Evolutionary conservation across 1,140 invertebrate species (phyloP).

Genomic region (Pygmarrhopalites habei): DNA sequence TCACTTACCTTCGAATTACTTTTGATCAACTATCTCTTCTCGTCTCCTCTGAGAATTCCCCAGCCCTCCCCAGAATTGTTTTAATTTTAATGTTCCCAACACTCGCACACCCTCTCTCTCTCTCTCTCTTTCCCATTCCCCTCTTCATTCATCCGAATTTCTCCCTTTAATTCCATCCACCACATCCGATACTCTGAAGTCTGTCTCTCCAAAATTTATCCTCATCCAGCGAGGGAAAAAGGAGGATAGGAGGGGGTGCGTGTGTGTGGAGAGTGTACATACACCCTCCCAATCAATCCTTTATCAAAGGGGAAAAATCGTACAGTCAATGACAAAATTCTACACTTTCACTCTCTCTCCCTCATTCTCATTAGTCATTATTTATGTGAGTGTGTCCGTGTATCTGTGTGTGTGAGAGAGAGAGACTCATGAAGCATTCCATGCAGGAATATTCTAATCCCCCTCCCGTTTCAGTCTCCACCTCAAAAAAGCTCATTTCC

Average conservation of each 20-base stretch:
- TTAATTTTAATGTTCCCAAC: constrained; percentile 31
- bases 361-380: constrained; percentile 14
- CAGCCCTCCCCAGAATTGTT: constrained; percentile 25
- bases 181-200: too few species aligned
- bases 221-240: too few species aligned
- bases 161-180: too few species aligned
- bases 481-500: neutral
- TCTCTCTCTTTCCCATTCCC: constrained; percentile 12
- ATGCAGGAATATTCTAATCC: constrained; percentile 10
- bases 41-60: constrained; percentile 16
- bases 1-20: constrained; percentile 29
- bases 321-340: too few species aligned
- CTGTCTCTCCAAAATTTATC: too few species aligned
- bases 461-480: too few species aligned
- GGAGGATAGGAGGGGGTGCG: too few species aligned
- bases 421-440: constrained; percentile 10
- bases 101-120: constrained; percentile 4
- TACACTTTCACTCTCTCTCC: constrained; percentile 3
- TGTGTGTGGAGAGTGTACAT: too few species aligned
- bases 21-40: constrained; percentile 29
- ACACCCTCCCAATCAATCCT: too few species aligned
- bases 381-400: constrained; percentile 5
- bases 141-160: too few species aligned
- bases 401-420: too few species aligned
- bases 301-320: too few species aligned